Percentiles rank a stretch among this genome's conserved stretches.
Conservation (phyloP, 2,888 invertebrate genomes). For the Dynastes tityus region DNA sequence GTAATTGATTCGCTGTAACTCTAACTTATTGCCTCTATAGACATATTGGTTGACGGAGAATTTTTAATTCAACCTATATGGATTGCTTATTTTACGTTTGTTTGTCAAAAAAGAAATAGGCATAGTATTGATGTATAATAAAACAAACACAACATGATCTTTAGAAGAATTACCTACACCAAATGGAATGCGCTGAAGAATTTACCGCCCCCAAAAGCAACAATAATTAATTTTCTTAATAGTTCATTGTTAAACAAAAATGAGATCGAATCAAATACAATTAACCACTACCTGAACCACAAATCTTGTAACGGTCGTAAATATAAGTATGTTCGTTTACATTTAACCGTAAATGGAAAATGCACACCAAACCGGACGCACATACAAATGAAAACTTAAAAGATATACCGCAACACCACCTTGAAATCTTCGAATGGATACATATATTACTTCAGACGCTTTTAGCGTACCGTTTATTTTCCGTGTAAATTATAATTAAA, state of each 20-base stretch:
- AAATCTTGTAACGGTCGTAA: not conserved
- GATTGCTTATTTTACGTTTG: no score
- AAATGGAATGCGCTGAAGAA: not conserved
- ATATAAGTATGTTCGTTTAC: not conserved
- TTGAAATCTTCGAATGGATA: conserved; percentile 22
- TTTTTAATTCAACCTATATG: no score
- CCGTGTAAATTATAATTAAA: conserved; percentile 1
- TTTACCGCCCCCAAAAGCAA: not conserved
- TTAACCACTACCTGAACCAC: conserved; percentile 1
- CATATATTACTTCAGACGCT: not conserved
- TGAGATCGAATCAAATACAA: not conserved
- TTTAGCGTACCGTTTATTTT: not conserved
- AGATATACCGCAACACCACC: conserved; percentile 10
- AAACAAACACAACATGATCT: not conserved
- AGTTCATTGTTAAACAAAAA: conserved; percentile 3
- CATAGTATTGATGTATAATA: not conserved
- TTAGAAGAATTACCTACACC: not conserved
- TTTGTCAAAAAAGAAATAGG: no score
- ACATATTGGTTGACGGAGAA: no score
- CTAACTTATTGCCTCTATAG: no score
- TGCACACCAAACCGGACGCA: conserved; percentile 20
- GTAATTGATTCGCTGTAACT: no score
- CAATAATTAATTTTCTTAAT: conserved; percentile 10
- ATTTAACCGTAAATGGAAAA: conserved; percentile 10
- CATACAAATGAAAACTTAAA: conserved; percentile 3